phyloP scores from a whole-genome alignment of 2,797 vertebrate species.

The Stomatorhinus walkeri region DNA sequence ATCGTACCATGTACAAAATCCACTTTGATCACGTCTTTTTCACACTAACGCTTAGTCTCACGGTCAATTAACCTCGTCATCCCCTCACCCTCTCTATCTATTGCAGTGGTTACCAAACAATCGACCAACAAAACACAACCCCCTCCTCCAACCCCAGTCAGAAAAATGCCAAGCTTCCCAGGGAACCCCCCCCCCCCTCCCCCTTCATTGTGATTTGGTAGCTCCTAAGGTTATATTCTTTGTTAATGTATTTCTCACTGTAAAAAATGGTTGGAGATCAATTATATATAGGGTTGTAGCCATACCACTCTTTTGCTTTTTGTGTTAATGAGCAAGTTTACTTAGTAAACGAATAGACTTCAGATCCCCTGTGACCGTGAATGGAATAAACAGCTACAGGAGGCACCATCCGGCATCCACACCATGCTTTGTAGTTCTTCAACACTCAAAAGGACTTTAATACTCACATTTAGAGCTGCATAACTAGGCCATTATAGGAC shows the following conservation, averaged over 20 bases:
- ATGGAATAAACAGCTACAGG: neutral
- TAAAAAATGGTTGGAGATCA: neutral
- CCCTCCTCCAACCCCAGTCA: neutral
- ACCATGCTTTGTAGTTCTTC: neutral
- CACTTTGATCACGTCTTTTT: neutral
- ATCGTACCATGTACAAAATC: neutral
- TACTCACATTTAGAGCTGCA: neutral
- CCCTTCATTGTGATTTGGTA: neutral
- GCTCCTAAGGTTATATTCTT: neutral
- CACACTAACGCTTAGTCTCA: neutral
- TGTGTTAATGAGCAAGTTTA: neutral
- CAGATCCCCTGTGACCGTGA: neutral
- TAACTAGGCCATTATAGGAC: neutral
- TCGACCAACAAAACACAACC: neutral
- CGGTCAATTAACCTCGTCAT: neutral
- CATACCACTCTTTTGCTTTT: neutral
- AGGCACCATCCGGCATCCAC: neutral
- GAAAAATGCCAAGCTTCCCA: neutral
- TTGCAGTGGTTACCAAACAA: neutral
- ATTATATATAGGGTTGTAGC: neutral
- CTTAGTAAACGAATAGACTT: neutral
- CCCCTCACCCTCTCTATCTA: neutral
- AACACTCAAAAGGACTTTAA: neutral
- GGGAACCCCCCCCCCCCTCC: neutral
- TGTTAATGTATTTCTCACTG: neutral